phyloP scores from a whole-genome alignment of 1,140 invertebrate genomes.

The Psix sp. region DNA sequence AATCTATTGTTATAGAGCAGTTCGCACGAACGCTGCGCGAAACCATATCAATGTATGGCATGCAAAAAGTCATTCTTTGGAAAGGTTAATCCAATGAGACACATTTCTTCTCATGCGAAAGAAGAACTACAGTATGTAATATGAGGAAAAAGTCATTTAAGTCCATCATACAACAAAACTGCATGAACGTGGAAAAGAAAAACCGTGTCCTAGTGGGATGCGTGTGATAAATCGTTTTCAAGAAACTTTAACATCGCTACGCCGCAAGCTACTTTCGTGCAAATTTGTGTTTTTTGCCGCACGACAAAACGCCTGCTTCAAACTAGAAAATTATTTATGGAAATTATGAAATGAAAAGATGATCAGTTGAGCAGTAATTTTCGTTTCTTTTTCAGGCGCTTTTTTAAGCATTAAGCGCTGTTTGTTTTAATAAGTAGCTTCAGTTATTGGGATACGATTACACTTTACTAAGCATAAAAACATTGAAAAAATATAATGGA shows the following conservation, averaged over 20 bases:
- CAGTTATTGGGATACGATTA: too few species aligned
- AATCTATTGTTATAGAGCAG: conserved; percentile 29
- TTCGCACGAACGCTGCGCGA: conserved; percentile 10
- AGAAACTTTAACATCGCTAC: conserved; percentile 21
- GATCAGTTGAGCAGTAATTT: too few species aligned
- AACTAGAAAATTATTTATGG: too few species aligned
- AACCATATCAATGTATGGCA: conserved; percentile 45
- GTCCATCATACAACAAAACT: conserved; percentile 37
- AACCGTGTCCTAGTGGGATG: conserved; percentile 11
- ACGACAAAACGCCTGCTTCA: too few species aligned
- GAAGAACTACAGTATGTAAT: conserved; percentile 23
- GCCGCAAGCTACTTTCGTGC: conserved; percentile 8
- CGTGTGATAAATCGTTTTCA: conserved; percentile 46
- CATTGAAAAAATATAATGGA: too few species aligned
- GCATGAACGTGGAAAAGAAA: conserved; percentile 18
- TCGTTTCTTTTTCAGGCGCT: too few species aligned
- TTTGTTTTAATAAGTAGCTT: too few species aligned
- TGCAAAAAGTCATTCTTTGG: conserved; percentile 45
- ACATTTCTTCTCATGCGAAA: conserved; percentile 32
- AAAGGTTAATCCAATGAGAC: conserved; percentile 55
- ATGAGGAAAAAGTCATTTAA: conserved; percentile 32
- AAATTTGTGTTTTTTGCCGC: too few species aligned
- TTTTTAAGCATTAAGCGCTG: too few species aligned
- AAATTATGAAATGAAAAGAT: too few species aligned
- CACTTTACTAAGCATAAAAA: too few species aligned